These are phyloP conservation scores for Spodoptera picta DNA, from an alignment of 2,888 invertebrate genomes.

Conservation along the genomic window DNA sequence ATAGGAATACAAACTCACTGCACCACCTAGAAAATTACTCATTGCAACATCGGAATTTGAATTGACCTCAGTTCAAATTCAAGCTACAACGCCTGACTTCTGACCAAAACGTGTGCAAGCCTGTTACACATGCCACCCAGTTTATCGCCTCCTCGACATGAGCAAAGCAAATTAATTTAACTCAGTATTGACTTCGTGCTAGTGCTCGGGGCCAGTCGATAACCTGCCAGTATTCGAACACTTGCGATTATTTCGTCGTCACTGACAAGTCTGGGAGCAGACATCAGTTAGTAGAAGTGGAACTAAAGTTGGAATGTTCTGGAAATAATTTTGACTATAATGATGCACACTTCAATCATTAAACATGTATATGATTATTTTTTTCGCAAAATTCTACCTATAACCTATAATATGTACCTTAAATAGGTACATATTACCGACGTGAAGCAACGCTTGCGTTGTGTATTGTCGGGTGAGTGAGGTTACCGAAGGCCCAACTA, in stretches of 20 bases:
- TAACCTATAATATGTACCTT: too few species aligned
- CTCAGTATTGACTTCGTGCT: conserved; percentile 6
- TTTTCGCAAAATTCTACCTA: too few species aligned
- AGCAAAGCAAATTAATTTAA: conserved; percentile 4
- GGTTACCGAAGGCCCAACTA: too few species aligned
- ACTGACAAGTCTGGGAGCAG: not conserved
- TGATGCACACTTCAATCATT: too few species aligned
- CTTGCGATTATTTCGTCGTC: conserved; percentile 12
- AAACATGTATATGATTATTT: too few species aligned
- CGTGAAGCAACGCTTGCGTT: too few species aligned
- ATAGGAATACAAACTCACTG: too few species aligned
- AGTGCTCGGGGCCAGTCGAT: conserved; percentile 12
- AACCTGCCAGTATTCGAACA: conserved; percentile 18
- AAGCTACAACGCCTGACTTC: not conserved
- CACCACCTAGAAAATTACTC: too few species aligned
- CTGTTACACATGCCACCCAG: not conserved
- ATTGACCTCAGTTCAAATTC: not conserved
- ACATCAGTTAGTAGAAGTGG: not conserved
- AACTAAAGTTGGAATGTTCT: too few species aligned
- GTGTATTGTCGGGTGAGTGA: too few species aligned
- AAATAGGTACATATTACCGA: too few species aligned
- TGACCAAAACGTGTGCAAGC: not conserved
- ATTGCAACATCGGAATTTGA: not conserved
- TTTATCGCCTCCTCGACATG: not conserved
- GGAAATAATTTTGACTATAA: too few species aligned